Base-by-base conservation (phyloP, 1,140 invertebrate genomes). In the Aricia agestis region DNA sequence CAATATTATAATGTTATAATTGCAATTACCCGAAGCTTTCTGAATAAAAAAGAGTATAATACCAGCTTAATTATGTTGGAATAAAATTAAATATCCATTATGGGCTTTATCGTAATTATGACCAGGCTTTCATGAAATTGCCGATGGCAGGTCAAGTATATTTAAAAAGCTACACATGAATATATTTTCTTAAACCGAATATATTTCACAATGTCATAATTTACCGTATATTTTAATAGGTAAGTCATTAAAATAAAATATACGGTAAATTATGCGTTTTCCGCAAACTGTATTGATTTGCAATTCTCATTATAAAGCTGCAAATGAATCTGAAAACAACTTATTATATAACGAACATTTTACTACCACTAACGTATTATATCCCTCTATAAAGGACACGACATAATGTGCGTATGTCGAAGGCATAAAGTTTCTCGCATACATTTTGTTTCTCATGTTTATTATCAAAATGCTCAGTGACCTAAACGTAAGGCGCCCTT, bases 401-500 rank as follows among this genome's bases (percentile, higher is more conserved):
- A 52, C 1, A 52, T 52, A 15, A 52, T 52, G 45, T 15, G 45
- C 45, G 10, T 15, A 52, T 13, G 45, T 52, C 3, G 45, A 15
- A 4, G 45, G 45, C 45, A 52, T 13, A 52, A 52, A 52, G 10
- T 52, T 52, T 52, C 45, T 52, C 45, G 45, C 45, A 52, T 15
- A 52, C 11, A 52, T 52, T 52, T 52, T 52, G 45, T 52, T 15
- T 52, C 45, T 52, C 45, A 52, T 52, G 45, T 52, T 52, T 63
- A 25, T 18, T 18, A 19, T 25, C 59, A 79, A 81, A 84, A 84
- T 84, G 76, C 77, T 78, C 78, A 74, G 66, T 79, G 81, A 85
- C 82, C 83, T 76, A 82, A 77, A 84, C 82, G 80, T 76, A 73
- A 73, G 79, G 70, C 72, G 72, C 72, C 76, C 77, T 75, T 77